Evolutionary conservation across 2,888 invertebrate genomes (phyloP), one percentile per base, ranked within the genome.

Genomic region (Ganaspis brasiliensis): DNA sequence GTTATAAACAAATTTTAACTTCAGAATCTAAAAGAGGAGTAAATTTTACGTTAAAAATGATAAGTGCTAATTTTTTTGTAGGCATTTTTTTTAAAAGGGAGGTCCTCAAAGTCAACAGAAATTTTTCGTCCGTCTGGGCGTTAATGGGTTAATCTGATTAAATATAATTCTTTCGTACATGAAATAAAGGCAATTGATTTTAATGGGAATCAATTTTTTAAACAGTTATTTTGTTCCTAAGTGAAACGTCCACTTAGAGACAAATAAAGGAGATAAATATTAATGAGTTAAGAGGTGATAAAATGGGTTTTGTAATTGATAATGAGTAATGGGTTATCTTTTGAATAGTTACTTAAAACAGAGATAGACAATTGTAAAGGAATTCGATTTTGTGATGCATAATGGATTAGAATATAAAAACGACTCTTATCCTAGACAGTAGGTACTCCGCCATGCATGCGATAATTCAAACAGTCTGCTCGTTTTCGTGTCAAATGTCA

Each of bases 401-500:
- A 72, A 55, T 56, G 19, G 12, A 72, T 55, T 72, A 55, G 45
- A 59, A 49, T 56, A 79, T 73, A 79, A 74, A 75, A 77, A 71
- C 74, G 55, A 72, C 75, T 73, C 73, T 76, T 71, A 76, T 75
- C 72, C 85, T 86, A 88, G 87, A 89, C 89, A 85, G 83, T 76
- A 86, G 86, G 83, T 87, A 87, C 88, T 89, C 86, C 89, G 89
- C 86, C 88, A 89, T 89, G 89, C 89, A 89, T 84, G 86, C 84
- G 87, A 87, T 87, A 88, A 89, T 89, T 88, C 84, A 86, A 86
- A 84, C 85, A 87, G 89, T 88, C 90, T 88, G 87, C 87, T 87
- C 85, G 87, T 87, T 89, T 89, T 88, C 89, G 84, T 88, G 88
- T 88, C 89, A 88, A 83, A 86, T 86, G 89, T 89, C 90, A 89